Conservation (phyloP, 1,140 invertebrate genomes). For the Copidosoma floridanum region DNA sequence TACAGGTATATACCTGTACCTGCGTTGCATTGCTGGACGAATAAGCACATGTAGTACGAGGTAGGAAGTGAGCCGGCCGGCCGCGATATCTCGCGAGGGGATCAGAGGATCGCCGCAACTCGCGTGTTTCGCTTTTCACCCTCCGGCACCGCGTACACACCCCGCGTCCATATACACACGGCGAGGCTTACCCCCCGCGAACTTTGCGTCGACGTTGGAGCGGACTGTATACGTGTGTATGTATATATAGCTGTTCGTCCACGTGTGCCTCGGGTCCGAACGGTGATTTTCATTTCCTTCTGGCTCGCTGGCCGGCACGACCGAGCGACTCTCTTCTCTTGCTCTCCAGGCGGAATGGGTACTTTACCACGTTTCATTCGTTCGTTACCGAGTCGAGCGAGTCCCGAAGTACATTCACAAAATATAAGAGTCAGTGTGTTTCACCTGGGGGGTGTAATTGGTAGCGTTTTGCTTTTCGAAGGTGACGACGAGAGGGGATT, state of each 20-base stretch:
- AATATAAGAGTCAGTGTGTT: too few species aligned
- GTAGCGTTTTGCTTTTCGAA: too few species aligned
- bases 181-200: constrained; percentile 11
- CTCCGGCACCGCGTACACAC: background rate
- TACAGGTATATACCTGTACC: too few species aligned
- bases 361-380: too few species aligned
- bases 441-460: too few species aligned
- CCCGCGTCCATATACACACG: background rate
- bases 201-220: too few species aligned
- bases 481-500: too few species aligned
- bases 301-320: constrained; percentile 42
- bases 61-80: constrained; percentile 51
- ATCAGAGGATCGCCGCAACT: constrained; percentile 57
- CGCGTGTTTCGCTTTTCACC: constrained; percentile 38
- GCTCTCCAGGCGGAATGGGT: too few species aligned
- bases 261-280: constrained; percentile 50
- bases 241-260: constrained; percentile 41
- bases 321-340: background rate
- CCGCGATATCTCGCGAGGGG: constrained; percentile 56
- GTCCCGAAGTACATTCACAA: too few species aligned
- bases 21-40: constrained; percentile 20
- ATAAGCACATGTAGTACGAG: too few species aligned
- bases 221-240: background rate
- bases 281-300: constrained; percentile 56
- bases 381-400: too few species aligned